Conservation (phyloP, 2,888 invertebrate species). For the Acronicta psi region DNA sequence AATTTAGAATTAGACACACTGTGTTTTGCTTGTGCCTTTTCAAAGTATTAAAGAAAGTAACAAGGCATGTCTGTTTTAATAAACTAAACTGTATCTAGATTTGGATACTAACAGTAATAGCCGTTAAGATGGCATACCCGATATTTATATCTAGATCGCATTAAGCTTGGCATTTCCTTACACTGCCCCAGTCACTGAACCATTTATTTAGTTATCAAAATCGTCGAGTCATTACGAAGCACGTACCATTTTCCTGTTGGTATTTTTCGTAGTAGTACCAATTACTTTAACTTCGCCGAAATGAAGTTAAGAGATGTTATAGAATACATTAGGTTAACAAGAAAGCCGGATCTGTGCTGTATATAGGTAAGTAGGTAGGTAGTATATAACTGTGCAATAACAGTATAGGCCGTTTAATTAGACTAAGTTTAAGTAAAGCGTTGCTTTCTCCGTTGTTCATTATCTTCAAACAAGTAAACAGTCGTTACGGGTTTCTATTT, state of each 20-base stretch:
- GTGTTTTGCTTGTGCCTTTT: too few species aligned
- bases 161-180: constrained; percentile 32
- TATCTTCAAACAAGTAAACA: constrained; percentile 57
- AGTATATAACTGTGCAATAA: constrained; percentile 27
- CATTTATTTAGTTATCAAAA: constrained; percentile 21
- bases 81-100: not conserved
- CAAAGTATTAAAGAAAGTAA: too few species aligned
- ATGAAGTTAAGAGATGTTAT: constrained; percentile 10
- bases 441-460: constrained; percentile 58
- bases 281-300: constrained; percentile 3
- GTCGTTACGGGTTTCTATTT: constrained; percentile 47
- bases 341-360: constrained; percentile 8
- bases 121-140: constrained; percentile 1
- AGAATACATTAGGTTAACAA: constrained; percentile 28
- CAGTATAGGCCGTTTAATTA: constrained; percentile 53
- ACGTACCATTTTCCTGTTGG: constrained; percentile 33
- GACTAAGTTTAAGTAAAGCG: constrained; percentile 50
- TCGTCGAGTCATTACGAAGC: constrained; percentile 29
- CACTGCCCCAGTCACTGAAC: constrained; percentile 22
- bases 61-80: not conserved
- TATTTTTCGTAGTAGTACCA: constrained; percentile 17
- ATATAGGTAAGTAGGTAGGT: not conserved
- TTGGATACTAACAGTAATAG: not conserved
- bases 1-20: constrained; percentile 40
- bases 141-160: constrained; percentile 16